A percentile compares a stretch with the other conserved stretches of the same genome.
Evolutionary conservation across 2,797 vertebrate genomes (phyloP).

Genomic region (Chelidonichthys spinosus): DNA sequence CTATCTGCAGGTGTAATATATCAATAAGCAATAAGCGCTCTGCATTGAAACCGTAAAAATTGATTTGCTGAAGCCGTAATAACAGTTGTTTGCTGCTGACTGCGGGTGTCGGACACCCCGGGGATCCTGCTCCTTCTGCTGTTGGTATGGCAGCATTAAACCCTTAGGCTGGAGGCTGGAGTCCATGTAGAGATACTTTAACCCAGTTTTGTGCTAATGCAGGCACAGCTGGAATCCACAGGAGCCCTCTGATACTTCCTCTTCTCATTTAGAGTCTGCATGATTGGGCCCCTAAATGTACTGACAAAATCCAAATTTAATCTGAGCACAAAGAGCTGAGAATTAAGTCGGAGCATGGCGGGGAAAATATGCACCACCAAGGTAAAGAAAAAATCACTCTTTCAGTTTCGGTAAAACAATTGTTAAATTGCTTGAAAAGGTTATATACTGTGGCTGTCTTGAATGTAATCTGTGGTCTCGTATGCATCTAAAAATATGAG

Average conservation of each 20-base stretch:
- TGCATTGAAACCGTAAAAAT: constrained; percentile 44
- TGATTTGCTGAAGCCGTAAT: constrained; percentile 62
- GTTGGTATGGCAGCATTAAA: constrained; percentile 33
- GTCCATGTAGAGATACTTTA: constrained; percentile 10
- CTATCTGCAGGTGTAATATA: constrained; percentile 55
- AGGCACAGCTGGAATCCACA: constrained; percentile 37
- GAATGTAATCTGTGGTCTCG: constrained; percentile 18
- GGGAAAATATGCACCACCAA: constrained; percentile 35
- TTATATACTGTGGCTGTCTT: constrained; percentile 33
- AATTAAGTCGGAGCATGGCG: constrained; percentile 36
- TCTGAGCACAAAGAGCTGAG: constrained; percentile 35
- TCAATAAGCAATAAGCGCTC: constrained; percentile 62
- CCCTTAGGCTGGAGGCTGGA: constrained; percentile 14
- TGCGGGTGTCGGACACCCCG: constrained; percentile 24
- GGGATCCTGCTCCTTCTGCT: constrained; percentile 31
- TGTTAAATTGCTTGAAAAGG: constrained; percentile 48
- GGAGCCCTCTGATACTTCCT: constrained; percentile 16
- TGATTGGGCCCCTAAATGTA: constrained; percentile 25
- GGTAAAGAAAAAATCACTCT: constrained; percentile 49
- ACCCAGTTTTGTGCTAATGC: constrained; percentile 5
- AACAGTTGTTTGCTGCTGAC: constrained; percentile 53
- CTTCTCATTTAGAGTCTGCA: constrained; percentile 23
- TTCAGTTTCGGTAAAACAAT: constrained; percentile 47
- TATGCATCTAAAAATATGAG: constrained; percentile 26
- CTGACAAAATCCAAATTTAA: constrained; percentile 43